phyloP scores from a whole-genome alignment of 1,140 invertebrate genomes.

The Stratiolaelaps scimitus region DNA sequence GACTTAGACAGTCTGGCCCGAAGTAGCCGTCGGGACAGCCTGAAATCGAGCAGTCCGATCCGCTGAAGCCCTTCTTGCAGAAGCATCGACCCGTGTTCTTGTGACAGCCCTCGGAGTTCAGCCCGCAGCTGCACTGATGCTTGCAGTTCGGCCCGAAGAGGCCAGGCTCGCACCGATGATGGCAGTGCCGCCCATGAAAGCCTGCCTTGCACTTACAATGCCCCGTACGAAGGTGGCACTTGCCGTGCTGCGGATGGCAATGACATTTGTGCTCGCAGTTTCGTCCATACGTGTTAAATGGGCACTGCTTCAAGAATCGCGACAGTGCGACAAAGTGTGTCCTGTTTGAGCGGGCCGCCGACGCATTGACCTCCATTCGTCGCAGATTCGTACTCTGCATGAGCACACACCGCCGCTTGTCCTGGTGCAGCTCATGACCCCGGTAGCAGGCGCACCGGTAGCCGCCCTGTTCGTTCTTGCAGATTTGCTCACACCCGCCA shows the following conservation, averaged over 20 bases:
- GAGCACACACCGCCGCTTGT: slow-evolving; percentile 31
- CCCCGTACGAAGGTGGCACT: slow-evolving; percentile 11
- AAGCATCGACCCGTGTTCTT: slow-evolving; percentile 32
- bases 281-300: slow-evolving; percentile 1
- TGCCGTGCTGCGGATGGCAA: slow-evolving; percentile 14
- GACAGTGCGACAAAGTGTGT: slow-evolving; percentile 16
- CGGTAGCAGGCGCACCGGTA: slow-evolving; percentile 34
- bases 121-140: slow-evolving; percentile 8
- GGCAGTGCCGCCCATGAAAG: slow-evolving; percentile 20
- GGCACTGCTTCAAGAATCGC: slow-evolving; percentile 17
- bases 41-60: slow-evolving; percentile 28
- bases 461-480: slow-evolving; percentile 33
- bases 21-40: slow-evolving; percentile 23
- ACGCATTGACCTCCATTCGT: slow-evolving; percentile 12
- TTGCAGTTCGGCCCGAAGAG: slow-evolving; percentile 16
- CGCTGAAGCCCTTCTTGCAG: slow-evolving; percentile 33
- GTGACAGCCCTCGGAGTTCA: slow-evolving; percentile 17
- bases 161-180: not conserved
- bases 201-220: slow-evolving; percentile 23
- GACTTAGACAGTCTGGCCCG: slow-evolving; percentile 4
- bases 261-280: slow-evolving; percentile 27
- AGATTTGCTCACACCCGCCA: slow-evolving; percentile 35
- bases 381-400: slow-evolving; percentile 31
- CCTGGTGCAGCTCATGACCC: slow-evolving; percentile 34
- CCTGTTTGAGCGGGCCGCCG: not conserved